These are phyloP conservation scores for Diadegma fenestrale DNA, from an alignment of 2,888 invertebrate species.

Conservation along the genomic window DNA sequence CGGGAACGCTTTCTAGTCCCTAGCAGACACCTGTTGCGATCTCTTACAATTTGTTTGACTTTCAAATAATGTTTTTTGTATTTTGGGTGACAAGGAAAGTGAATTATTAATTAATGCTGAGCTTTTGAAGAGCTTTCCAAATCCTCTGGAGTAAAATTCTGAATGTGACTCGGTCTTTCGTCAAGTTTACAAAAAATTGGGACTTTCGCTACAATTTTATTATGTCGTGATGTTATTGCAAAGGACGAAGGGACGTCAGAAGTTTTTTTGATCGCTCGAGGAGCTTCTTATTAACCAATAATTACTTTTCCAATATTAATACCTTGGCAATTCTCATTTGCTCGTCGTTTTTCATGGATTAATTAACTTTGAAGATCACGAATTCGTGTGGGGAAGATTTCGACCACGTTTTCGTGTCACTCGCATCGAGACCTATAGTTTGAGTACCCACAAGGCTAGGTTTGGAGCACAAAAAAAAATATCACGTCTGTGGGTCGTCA, in stretches of 20 bases:
- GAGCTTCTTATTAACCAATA: too few relatives aligned
- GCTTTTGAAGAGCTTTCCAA: too few relatives aligned
- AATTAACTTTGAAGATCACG: background rate
- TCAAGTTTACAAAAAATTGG: too few relatives aligned
- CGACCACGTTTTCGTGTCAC: background rate
- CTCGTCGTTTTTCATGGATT: background rate
- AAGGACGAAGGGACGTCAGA: too few relatives aligned
- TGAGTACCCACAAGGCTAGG: constrained; percentile 10
- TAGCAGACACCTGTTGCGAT: background rate
- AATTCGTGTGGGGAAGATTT: background rate
- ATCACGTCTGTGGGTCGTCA: background rate
- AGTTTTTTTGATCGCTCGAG: too few relatives aligned
- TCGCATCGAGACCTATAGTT: background rate
- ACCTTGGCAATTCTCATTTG: too few relatives aligned
- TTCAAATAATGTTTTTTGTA: background rate
- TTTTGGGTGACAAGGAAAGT: background rate
- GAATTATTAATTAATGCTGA: too few relatives aligned
- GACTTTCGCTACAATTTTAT: too few relatives aligned
- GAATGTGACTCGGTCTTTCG: too few relatives aligned
- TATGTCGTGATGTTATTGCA: too few relatives aligned
- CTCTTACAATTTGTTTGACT: background rate
- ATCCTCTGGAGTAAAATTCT: too few relatives aligned
- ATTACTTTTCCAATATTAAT: too few relatives aligned
- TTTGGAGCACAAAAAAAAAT: background rate
- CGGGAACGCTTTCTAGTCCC: background rate